A percentile compares a stretch with the other conserved stretches of the same genome.
Evolutionary conservation across 2,113 vertebrate species (phyloP).

Genomic region (Agelaius tricolor): DNA sequence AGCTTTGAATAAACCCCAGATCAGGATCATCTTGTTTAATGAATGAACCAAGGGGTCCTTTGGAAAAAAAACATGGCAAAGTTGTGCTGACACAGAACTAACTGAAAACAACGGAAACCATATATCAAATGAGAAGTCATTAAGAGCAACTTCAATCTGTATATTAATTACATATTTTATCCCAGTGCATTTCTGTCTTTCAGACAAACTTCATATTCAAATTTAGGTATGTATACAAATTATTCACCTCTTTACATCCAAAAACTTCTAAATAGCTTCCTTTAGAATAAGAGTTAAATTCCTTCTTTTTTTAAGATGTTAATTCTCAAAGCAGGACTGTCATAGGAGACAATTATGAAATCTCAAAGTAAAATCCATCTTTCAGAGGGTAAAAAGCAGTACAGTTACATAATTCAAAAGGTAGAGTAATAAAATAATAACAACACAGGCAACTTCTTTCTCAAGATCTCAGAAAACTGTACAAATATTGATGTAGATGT

Average conservation of each 20-base stretch:
- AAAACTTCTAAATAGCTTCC: background rate
- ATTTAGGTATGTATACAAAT: background rate
- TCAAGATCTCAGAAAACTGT: background rate
- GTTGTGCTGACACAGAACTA: background rate
- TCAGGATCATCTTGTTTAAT: background rate
- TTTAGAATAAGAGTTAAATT: background rate
- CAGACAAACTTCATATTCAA: background rate
- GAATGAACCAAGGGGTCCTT: background rate
- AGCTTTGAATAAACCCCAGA: background rate
- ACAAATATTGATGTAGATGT: slow-evolving; percentile 2
- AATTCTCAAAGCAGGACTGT: background rate
- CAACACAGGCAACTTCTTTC: background rate
- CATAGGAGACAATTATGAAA: slow-evolving; percentile 3
- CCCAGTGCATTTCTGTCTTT: background rate
- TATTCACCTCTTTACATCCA: background rate
- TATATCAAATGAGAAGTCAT: background rate
- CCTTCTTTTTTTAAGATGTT: background rate
- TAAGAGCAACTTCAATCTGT: background rate
- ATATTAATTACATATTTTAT: background rate
- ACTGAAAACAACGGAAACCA: background rate
- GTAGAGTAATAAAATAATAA: slow-evolving; percentile 12
- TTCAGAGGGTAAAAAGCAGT: slow-evolving; percentile 32
- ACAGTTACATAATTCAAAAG: slow-evolving; percentile 20
- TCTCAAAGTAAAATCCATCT: slow-evolving; percentile 6
- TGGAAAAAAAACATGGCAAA: background rate